Base-by-base conservation (phyloP, 1,140 invertebrate genomes). In the Holotrichia oblita region DNA sequence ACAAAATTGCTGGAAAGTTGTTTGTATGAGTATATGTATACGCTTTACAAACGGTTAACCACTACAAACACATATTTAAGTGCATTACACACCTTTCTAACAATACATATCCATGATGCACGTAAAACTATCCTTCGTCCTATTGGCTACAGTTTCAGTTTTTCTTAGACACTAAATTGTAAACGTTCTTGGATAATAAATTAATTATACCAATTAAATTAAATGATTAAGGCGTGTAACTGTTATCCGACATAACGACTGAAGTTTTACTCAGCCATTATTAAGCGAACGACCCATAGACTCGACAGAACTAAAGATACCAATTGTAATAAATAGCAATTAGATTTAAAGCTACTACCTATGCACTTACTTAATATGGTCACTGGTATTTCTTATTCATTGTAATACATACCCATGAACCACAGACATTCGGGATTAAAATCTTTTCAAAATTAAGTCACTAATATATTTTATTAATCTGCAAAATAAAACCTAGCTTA, bases 161-260 rank as follows among this genome's bases (percentile, higher is more conserved):
- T 34, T 34, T 34, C 27, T 34, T 2, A 34, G 27, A 34, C 27
- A 34, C 27, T 34, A 34, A 34, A 34, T 34, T 34, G 14, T 55
- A 17, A 55, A 55, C 14, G 6, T 55, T 48, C 2, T 55, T 6
- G 6, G 48, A 7, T 55, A 17, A 55, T 55, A n/a, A 17, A 55
- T 55, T 7, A 55, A 17, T 34, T 34, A 34, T 55, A 55, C 17
- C n/a, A 55, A 55, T 55, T 55, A 55, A 55, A 55, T 55, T 55
- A 55, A 55, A 55, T 17, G 48, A 55, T 55, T 17, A 17, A 55
- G 48, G 48, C 48, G 48, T 55, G 48, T 55, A 55, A 55, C 48
- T 55, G 48, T 55, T 20, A 55, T 55, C 48, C 48, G n/a, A 17
- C 17, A 6, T 17, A 44, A 44, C 14, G 14, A 44, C 8, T 44